Evolutionary conservation across 2,113 vertebrate species (phyloP), one percentile per base, ranked within the genome.

Genomic region (Paramormyrops kingsleyae): DNA sequence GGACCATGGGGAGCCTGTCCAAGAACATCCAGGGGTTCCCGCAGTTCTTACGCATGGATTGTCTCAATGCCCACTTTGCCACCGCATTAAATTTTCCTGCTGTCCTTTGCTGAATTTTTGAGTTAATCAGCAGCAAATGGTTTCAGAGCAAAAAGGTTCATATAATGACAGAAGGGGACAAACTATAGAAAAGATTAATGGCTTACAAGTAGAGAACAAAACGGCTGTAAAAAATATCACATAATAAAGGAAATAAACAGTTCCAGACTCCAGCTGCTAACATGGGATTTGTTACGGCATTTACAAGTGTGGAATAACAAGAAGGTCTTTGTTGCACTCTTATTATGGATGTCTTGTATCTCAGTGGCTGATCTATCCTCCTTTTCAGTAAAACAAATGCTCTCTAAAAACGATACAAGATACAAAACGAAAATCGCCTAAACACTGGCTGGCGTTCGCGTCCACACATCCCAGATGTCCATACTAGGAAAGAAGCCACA

Each of bases 371-470:
- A 88, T 47, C 88, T 27, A n/a, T 49, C 44, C 46, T 31, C n/a
- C 88, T 74, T 50, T 88, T 74, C 88, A 88, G 62, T 50, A 74
- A 88, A 88, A 77, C 46, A 46, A 88, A 88, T 66, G 62, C 62
- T 49, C 66, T 46, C 42, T 31, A 74, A 66, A 46, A 84, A 47
- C 21, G 35, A 84, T 84, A n/a, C n/a, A n/a, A n/a, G n/a, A n/a
- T n/a, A n/a, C n/a, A n/a, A n/a, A n/a, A n/a, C n/a, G n/a, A 10
- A 47, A 84, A 47, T 47, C 4, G 3, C 9, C 19, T 84, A 84
- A 84, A 56, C 35, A 19, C 74, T 47, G 83, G 83, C 83, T 47
- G 8, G 0, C 24, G 8, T 84, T 46, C 8, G 10, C 24, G 0
- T 47, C 39, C 24, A 24, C 50, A 53, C 27, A 53, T 19, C 27